phyloP scores from a whole-genome alignment of 2,797 vertebrate species.

The Etheostoma nigrum region DNA sequence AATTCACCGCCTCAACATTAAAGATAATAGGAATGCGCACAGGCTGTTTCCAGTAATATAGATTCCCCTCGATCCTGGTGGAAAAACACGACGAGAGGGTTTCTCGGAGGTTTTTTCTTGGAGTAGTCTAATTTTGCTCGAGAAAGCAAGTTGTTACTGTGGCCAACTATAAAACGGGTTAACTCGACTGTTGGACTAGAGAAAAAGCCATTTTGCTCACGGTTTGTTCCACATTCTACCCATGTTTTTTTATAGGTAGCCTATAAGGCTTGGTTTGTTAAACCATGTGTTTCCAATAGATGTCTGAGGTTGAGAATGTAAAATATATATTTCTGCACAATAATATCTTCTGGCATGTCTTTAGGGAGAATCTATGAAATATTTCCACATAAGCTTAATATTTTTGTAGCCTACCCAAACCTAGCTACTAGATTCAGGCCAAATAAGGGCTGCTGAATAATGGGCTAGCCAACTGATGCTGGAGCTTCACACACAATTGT shows the following conservation, averaged over 20 bases:
- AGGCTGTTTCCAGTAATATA: conserved; percentile 79
- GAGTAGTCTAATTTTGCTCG: conserved; percentile 39
- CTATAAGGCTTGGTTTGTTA: conserved; percentile 2
- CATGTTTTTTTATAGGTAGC: not conserved
- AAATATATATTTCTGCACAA: not conserved
- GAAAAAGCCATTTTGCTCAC: not conserved
- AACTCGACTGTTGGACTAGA: not conserved
- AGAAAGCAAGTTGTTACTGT: conserved; percentile 65
- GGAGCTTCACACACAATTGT: not conserved
- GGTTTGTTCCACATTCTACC: not conserved
- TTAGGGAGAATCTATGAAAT: conserved; percentile 20
- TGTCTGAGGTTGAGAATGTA: not conserved
- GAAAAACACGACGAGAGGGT: conserved; percentile 67
- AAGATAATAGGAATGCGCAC: conserved; percentile 82
- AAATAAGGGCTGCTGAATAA: not conserved
- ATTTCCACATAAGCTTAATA: conserved; percentile 7
- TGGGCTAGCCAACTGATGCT: not conserved
- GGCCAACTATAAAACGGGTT: conserved; percentile 8
- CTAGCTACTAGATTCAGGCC: not conserved
- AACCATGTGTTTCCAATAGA: not conserved
- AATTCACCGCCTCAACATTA: conserved; percentile 80
- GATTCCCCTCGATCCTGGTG: conserved; percentile 71
- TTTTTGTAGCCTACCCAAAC: not conserved
- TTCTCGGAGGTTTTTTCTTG: conserved; percentile 62
- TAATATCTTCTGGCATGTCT: conserved; percentile 1